phyloP scores from a whole-genome alignment of 1,140 invertebrate species.

The Whitmania pigra region DNA sequence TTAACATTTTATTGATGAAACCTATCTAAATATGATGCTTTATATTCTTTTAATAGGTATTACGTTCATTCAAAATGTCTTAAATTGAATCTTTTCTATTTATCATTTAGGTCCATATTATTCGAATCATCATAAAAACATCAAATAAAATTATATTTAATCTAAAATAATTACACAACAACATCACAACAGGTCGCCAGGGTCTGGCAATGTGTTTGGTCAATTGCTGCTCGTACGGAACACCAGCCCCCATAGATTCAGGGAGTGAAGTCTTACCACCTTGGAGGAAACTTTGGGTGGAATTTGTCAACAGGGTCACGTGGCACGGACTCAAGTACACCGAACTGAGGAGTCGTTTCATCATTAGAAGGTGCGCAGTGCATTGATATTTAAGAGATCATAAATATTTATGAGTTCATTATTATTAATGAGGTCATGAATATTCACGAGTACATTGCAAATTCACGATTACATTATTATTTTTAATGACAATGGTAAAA shows the following conservation, averaged over 20 bases:
- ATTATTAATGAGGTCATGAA: background rate
- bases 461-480: no score
- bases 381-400: background rate
- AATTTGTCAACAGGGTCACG: conserved; percentile 11
- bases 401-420: background rate
- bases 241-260: background rate
- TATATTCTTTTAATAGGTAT: no score
- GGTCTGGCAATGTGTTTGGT: background rate
- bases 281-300: conserved; percentile 5
- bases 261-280: conserved; percentile 5
- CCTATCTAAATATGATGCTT: no score
- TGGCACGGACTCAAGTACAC: conserved; percentile 19
- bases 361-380: background rate
- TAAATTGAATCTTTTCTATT: no score
- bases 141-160: background rate
- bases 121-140: background rate
- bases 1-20: no score
- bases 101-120: no score
- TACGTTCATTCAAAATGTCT: no score
- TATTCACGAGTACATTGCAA: background rate
- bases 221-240: background rate
- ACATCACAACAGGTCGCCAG: background rate
- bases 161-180: background rate
- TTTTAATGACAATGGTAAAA: no score
- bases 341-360: background rate